phyloP scores from a whole-genome alignment of 2,113 vertebrate genomes.

The Colinus virginianus region DNA sequence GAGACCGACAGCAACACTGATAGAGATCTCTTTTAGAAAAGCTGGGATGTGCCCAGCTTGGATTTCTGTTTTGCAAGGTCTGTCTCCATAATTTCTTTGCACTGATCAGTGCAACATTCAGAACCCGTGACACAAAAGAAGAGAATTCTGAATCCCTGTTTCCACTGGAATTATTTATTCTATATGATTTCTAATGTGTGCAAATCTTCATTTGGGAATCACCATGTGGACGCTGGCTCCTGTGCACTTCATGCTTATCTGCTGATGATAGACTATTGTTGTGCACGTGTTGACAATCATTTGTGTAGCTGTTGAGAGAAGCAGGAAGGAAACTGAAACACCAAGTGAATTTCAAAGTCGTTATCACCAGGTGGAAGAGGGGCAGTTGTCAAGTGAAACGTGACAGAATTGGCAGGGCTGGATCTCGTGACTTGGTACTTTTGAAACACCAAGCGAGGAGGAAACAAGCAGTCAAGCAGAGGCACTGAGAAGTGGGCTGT shows the following conservation, averaged over 20 bases:
- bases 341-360: constrained; percentile 34
- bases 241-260: constrained; percentile 23
- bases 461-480: background rate
- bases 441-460: background rate
- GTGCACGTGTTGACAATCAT: constrained; percentile 36
- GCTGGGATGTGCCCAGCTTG: accelerated
- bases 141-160: background rate
- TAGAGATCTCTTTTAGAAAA: background rate
- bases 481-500: background rate
- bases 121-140: background rate
- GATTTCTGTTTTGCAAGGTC: background rate
- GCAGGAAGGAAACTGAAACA: constrained; percentile 61
- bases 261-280: background rate
- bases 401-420: constrained; percentile 16
- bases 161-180: background rate
- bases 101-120: background rate
- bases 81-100: background rate
- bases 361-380: constrained; percentile 26
- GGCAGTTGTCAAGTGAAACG: constrained; percentile 20
- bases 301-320: constrained; percentile 63
- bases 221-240: background rate
- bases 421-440: background rate
- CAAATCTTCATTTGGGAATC: background rate
- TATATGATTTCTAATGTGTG: background rate
- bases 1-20: background rate